Evolutionary conservation across 2,113 vertebrate genomes (phyloP).

Genomic region (Columba janthina): DNA sequence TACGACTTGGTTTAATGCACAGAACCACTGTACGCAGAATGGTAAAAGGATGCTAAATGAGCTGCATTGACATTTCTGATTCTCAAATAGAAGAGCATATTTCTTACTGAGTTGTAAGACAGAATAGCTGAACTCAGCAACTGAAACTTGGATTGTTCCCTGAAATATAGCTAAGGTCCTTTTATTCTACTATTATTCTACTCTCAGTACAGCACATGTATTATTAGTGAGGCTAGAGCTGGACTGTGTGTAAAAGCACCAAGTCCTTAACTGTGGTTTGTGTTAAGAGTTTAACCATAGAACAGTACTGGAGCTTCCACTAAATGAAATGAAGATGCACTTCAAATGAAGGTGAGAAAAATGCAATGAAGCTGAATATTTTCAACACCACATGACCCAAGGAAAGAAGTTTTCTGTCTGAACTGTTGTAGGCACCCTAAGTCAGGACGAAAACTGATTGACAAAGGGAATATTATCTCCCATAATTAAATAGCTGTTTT

Average conservation of each 20-base stretch:
- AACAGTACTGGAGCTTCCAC: neutral
- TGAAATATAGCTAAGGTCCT: neutral
- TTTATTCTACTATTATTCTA: neutral
- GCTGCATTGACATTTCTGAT: neutral
- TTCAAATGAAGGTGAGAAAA: neutral
- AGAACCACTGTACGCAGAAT: neutral
- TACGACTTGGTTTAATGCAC: neutral
- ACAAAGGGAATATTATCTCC: neutral
- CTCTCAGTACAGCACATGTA: neutral
- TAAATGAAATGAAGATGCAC: neutral
- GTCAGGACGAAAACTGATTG: neutral
- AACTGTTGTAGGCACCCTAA: neutral
- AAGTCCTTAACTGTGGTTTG: neutral
- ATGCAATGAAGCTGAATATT: neutral
- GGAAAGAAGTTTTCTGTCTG: neutral
- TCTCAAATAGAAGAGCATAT: neutral
- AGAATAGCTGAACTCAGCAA: neutral
- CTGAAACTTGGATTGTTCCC: neutral
- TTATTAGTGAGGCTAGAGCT: neutral
- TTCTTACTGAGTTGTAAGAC: neutral
- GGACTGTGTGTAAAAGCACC: neutral
- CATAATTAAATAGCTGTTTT: neutral
- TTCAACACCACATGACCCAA: neutral
- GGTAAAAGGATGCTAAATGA: neutral
- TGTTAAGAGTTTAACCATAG: neutral